Base-by-base conservation (phyloP, 2,888 invertebrate genomes). In the Druceiella hillmani region DNA sequence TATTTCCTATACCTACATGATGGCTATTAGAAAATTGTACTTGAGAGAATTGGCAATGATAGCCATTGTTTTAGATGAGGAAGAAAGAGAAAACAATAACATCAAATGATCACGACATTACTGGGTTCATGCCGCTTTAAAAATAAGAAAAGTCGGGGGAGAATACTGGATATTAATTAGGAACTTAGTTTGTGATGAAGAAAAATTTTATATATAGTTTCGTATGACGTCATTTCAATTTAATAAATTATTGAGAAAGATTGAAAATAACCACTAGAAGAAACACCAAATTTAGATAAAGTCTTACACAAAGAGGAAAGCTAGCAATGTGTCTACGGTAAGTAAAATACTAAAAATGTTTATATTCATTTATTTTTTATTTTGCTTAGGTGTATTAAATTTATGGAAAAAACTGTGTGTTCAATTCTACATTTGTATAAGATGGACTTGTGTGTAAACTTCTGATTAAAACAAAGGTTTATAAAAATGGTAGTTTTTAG, bases 131-230 rank as follows among this genome's bases (percentile, higher is more conserved):
- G 25, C 22, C 25, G 16, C 11, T 5, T 27, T 27, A 27, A 9
- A 27, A 27, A 10, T 5, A 20, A 37, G 40, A 33, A 41, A 44
- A 42, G 36, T 38, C 3, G 35, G 44, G 44, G 44, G 40, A 39
- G 38, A 46, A 40, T 46, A 44, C 38, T 42, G 42, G 42, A 45
- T 40, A 31, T 33, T 45, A 25, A 42, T 28, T 17, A 45, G 36
- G 40, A 35, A 42, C 31, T 38, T 40, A 40, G 38, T 40, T 45
- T 37, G 40, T 36, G 41, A 44, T 15, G 42, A 42, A 13, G 35
- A 40, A 45, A 27, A 36, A 39, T 33, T 36, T 36, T 36, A 27
- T 40, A n/a, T n/a, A n/a, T n/a, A n/a, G n/a, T n/a, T n/a, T n/a
- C n/a, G n/a, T n/a, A n/a, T n/a, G n/a, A 36, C 9, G 30, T 13